Conservation (phyloP, 2,797 vertebrate species). For the Acipenser transmontanus region DNA sequence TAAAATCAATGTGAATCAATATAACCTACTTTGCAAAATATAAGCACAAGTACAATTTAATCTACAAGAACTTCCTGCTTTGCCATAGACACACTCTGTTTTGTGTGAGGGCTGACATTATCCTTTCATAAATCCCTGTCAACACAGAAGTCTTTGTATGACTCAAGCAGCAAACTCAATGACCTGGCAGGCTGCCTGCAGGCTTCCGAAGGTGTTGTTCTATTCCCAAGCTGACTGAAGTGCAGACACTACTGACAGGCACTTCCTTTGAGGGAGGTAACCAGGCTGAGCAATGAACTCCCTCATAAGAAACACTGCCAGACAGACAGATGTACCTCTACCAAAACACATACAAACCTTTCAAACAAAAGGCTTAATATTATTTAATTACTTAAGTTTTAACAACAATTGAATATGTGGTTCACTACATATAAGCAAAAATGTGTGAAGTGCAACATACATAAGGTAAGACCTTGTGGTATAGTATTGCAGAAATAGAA, state of each 20-base stretch:
- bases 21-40: background rate
- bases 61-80: background rate
- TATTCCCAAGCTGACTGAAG: slow-evolving; percentile 57
- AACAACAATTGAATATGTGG: too few species aligned
- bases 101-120: slow-evolving; percentile 55
- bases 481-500: too few species aligned
- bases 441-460: too few species aligned
- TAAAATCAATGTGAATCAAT: too few species aligned
- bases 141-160: slow-evolving; percentile 57
- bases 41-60: background rate
- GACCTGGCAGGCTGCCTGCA: slow-evolving; percentile 18
- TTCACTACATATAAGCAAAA: too few species aligned
- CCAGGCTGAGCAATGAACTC: slow-evolving; percentile 60
- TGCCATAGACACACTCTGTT: slow-evolving; percentile 33
- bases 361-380: slow-evolving; percentile 7
- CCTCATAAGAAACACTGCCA: slow-evolving; percentile 44
- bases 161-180: slow-evolving; percentile 27
- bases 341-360: slow-evolving; percentile 25
- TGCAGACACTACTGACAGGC: slow-evolving; percentile 58
- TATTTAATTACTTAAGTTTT: too few species aligned
- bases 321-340: slow-evolving; percentile 42
- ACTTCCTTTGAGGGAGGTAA: slow-evolving; percentile 72
- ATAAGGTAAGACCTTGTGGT: too few species aligned
- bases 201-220: slow-evolving; percentile 33
- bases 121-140: slow-evolving; percentile 62